Conservation (phyloP, 2,113 vertebrate species). For the Aplodontia rufa region DNA sequence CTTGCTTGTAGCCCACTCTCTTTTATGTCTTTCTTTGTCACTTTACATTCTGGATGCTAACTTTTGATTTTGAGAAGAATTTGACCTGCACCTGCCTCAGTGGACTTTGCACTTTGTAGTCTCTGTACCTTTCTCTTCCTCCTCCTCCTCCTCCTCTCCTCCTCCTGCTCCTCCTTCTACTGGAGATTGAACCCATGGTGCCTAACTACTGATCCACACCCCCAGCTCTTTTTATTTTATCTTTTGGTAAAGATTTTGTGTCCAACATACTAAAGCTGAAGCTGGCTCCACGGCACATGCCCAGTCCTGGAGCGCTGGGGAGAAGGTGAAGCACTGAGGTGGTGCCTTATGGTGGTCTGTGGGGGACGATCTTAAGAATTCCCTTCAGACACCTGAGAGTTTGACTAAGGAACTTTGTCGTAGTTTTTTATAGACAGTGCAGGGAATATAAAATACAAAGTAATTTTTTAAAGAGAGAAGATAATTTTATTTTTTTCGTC, state of each 20-base stretch:
- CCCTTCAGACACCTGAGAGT: neutral
- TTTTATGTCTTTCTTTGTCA: neutral
- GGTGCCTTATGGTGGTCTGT: no score
- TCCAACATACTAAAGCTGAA: neutral
- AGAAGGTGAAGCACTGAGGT: neutral
- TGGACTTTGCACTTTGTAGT: accelerated
- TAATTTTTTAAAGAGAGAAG: no score
- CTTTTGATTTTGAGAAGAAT: neutral
- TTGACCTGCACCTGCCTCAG: accelerated
- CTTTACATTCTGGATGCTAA: neutral
- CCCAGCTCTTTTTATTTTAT: no score
- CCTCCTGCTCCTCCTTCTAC: no score
- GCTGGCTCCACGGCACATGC: accelerated
- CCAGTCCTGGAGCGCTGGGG: accelerated
- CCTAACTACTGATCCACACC: no score
- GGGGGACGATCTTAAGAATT: neutral
- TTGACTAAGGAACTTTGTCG: neutral
- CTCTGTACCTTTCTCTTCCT: no score
- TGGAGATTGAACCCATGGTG: no score
- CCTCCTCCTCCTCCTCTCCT: no score
- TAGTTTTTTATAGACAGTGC: neutral
- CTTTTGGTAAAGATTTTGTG: neutral
- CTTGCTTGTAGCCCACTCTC: neutral
- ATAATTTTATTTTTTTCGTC: no score
- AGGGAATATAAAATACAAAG: neutral